Evolutionary conservation across 2,113 vertebrate species (phyloP).

Genomic region (human): DNA sequence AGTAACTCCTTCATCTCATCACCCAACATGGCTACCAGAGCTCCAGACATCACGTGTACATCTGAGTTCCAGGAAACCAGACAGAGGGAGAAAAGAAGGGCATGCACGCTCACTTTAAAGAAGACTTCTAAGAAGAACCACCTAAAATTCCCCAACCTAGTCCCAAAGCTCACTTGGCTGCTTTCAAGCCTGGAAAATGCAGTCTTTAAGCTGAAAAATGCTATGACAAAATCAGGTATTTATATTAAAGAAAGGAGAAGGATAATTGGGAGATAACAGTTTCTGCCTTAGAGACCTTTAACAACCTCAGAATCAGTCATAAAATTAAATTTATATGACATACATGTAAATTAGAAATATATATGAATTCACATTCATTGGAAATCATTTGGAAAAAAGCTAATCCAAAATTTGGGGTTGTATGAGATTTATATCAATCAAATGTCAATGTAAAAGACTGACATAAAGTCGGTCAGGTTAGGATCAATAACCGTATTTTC

Average conservation of each 20-base stretch:
- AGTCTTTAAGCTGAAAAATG: not conserved
- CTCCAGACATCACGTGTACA: not conserved
- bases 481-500: not conserved
- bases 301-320: not conserved
- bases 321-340: not conserved
- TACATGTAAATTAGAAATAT: not conserved
- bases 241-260: not conserved
- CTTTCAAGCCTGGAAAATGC: not conserved
- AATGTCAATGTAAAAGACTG: not conserved
- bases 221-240: not conserved
- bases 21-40: not conserved
- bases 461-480: not conserved
- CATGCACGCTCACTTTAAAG: not conserved
- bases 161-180: not conserved
- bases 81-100: not conserved
- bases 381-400: not conserved
- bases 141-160: not conserved
- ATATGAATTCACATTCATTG: not conserved
- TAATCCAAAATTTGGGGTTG: not conserved
- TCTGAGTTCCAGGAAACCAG: not conserved
- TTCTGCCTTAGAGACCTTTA: not conserved
- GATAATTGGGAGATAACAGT: not conserved
- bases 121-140: not conserved
- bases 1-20: not conserved
- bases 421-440: not conserved